These are phyloP conservation scores for Lanius ludovicianus DNA, from an alignment of 2,113 vertebrate genomes.

Conservation along the genomic window DNA sequence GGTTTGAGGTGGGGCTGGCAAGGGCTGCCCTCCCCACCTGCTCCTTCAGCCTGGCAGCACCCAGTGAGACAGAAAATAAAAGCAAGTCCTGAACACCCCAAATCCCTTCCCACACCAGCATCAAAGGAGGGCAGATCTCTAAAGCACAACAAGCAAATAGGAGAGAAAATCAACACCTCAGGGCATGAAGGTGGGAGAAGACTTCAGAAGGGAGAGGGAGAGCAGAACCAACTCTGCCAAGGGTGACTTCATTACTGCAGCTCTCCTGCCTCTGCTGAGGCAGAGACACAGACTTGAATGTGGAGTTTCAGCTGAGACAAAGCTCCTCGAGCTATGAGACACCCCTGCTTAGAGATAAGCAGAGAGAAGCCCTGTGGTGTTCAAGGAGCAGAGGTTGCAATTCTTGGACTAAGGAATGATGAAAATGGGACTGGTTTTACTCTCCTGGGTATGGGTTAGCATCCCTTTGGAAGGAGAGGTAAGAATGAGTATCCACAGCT, in stretches of 20 bases:
- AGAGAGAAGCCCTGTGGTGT: background rate
- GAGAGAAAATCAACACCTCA: slow-evolving; percentile 13
- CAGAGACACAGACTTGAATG: rapidly evolving
- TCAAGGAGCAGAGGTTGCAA: background rate
- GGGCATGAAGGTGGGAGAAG: slow-evolving; percentile 11
- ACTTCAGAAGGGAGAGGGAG: background rate
- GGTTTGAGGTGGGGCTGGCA: slow-evolving; percentile 36
- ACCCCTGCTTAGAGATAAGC: background rate
- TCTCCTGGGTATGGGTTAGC: background rate
- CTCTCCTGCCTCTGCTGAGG: background rate
- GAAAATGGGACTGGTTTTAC: background rate
- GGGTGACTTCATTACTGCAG: background rate
- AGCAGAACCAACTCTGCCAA: background rate
- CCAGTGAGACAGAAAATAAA: background rate
- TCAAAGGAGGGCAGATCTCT: slow-evolving; percentile 10
- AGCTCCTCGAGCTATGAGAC: background rate
- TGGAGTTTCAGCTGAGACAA: background rate
- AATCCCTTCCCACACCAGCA: slow-evolving; percentile 27
- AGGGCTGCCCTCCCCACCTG: slow-evolving; percentile 35
- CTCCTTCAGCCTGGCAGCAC: background rate
- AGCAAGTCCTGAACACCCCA: background rate
- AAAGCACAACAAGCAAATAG: slow-evolving; percentile 4
- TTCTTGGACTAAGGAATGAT: background rate
- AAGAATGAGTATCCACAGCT: rapidly evolving
- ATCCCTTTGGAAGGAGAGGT: background rate